phyloP scores from a whole-genome alignment of 2,797 vertebrate genomes.

The Ctenosaura bakeri region DNA sequence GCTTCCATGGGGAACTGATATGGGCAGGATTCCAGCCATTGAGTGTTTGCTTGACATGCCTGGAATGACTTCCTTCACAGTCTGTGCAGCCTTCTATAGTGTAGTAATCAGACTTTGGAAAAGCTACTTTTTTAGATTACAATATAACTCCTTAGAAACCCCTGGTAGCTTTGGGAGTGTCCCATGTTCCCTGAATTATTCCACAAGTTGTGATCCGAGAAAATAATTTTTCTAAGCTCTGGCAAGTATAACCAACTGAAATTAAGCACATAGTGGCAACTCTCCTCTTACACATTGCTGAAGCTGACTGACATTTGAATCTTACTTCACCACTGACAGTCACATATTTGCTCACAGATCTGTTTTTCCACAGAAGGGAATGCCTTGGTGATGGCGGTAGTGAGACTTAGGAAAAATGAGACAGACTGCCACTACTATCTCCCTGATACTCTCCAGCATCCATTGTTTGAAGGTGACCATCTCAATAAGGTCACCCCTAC shows the following conservation, averaged over 20 bases:
- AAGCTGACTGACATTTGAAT: background rate
- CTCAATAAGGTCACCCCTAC: background rate
- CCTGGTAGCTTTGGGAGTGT: too few relatives aligned
- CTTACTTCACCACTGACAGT: background rate
- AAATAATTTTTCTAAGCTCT: background rate
- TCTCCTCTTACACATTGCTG: background rate
- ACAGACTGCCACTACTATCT: background rate
- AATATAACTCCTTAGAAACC: too few relatives aligned
- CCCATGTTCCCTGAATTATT: too few relatives aligned
- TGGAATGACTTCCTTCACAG: background rate
- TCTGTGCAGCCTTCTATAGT: background rate
- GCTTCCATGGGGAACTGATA: too few relatives aligned
- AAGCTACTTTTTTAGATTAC: too few relatives aligned
- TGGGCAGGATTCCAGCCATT: too few relatives aligned
- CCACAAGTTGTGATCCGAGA: too few relatives aligned
- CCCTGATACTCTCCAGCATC: too few relatives aligned
- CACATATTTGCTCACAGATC: background rate
- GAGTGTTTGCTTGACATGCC: background rate
- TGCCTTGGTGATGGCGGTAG: background rate
- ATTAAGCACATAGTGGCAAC: background rate
- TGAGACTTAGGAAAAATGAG: background rate
- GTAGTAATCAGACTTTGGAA: too few relatives aligned
- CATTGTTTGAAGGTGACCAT: too few relatives aligned
- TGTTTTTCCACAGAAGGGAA: background rate
- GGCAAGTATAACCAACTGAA: background rate